Evolutionary conservation across 1,140 invertebrate species (phyloP).

Genomic region (Pollicipes pollicipes): DNA sequence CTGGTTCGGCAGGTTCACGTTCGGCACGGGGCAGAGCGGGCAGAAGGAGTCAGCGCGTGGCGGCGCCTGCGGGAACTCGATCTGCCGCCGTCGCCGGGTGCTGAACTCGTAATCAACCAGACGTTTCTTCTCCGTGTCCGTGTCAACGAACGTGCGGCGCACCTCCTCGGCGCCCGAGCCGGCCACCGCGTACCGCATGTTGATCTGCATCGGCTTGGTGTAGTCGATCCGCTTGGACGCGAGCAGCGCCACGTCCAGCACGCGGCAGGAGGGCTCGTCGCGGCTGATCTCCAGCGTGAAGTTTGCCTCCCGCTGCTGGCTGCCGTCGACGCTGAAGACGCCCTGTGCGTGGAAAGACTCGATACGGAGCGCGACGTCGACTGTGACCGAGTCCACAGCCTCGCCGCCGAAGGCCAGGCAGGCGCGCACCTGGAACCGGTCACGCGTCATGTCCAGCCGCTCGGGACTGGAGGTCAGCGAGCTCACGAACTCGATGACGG

Average conservation of each 20-base stretch:
- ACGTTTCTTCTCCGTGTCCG: neutral
- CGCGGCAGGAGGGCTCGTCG: neutral
- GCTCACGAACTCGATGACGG: conserved; percentile 9
- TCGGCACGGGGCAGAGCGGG: neutral
- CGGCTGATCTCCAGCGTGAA: neutral
- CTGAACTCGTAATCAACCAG: too few species aligned
- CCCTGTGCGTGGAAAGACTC: neutral
- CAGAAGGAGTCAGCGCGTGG: neutral
- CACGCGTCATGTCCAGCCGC: neutral
- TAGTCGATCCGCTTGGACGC: neutral
- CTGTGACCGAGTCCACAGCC: neutral
- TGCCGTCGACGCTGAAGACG: neutral
- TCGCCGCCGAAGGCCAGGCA: neutral
- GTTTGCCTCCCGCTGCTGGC: neutral
- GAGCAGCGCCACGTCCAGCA: neutral
- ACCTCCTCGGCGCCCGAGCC: neutral
- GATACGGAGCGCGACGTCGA: neutral
- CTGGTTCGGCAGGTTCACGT: neutral
- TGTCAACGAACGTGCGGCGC: neutral
- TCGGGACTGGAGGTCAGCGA: neutral
- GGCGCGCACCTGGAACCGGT: neutral
- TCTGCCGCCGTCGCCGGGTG: neutral
- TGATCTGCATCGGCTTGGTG: neutral
- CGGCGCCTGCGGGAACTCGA: too few species aligned
- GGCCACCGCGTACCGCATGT: neutral